phyloP scores from a whole-genome alignment of 2,113 vertebrate species.

The Rhinolophus sinicus region DNA sequence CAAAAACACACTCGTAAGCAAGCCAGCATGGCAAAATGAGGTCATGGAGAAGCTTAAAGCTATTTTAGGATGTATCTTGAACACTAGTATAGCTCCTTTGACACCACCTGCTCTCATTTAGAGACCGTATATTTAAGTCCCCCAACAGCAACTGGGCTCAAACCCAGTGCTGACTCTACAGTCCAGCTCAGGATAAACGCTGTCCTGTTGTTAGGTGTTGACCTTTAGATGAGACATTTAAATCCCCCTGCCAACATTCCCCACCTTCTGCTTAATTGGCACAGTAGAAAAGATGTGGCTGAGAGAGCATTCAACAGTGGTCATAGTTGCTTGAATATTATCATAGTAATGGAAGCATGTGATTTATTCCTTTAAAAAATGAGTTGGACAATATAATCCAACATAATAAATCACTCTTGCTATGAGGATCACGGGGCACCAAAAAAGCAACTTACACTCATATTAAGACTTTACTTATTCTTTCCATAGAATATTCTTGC shows the following conservation, averaged over 20 bases:
- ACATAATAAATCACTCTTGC: slow-evolving; percentile 73
- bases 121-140: slow-evolving; percentile 66
- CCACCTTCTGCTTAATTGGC: slow-evolving; percentile 78
- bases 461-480: slow-evolving; percentile 31
- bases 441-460: slow-evolving; percentile 31
- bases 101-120: slow-evolving; percentile 77
- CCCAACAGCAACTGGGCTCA: slow-evolving; percentile 70
- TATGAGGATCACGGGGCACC: slow-evolving; percentile 62
- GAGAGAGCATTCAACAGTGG: slow-evolving; percentile 67
- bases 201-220: slow-evolving; percentile 66
- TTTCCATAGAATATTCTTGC: slow-evolving; percentile 50
- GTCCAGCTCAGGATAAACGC: slow-evolving; percentile 72
- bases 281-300: slow-evolving; percentile 75
- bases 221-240: slow-evolving; percentile 78
- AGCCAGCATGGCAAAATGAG: slow-evolving; percentile 58
- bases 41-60: slow-evolving; percentile 51
- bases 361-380: slow-evolving; percentile 78
- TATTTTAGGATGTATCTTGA: slow-evolving; percentile 76
- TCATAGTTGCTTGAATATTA: slow-evolving; percentile 61
- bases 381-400: slow-evolving; percentile 70
- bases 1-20: slow-evolving; percentile 54
- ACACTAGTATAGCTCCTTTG: slow-evolving; percentile 51
- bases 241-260: slow-evolving; percentile 71
- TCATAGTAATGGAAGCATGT: slow-evolving; percentile 71
- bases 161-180: slow-evolving; percentile 73